phyloP scores from a whole-genome alignment of 1,140 invertebrate genomes.

The Drosophila kikkawai region DNA sequence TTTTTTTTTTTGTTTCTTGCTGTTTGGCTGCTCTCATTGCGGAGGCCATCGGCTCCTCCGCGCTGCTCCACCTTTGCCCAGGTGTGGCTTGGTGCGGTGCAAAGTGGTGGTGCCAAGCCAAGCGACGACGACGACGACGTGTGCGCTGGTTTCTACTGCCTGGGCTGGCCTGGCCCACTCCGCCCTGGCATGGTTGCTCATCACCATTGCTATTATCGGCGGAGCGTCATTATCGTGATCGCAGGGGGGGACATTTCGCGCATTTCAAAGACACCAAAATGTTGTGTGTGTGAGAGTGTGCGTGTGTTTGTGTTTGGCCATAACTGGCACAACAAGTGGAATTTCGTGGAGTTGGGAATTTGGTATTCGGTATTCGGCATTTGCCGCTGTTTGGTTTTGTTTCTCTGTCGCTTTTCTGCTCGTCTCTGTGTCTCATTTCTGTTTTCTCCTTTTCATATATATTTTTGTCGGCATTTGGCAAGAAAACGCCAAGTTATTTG shows the following conservation, averaged over 20 bases:
- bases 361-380: slow-evolving; percentile 42
- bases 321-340: slow-evolving; percentile 71
- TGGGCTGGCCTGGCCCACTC: slow-evolving; percentile 36
- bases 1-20: slow-evolving; percentile 21
- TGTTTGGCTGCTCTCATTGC: slow-evolving; percentile 68
- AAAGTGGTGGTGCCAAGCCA: slow-evolving; percentile 24
- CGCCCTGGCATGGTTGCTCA: slow-evolving; percentile 30
- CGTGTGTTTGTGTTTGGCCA: slow-evolving; percentile 53
- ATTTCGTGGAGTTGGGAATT: slow-evolving; percentile 35
- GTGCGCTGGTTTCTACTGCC: slow-evolving; percentile 44
- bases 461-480: slow-evolving; percentile 58
- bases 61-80: slow-evolving; percentile 42
- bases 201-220: slow-evolving; percentile 29
- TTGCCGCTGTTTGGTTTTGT: slow-evolving; percentile 55
- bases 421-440: slow-evolving; percentile 43
- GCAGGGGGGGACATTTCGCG: slow-evolving; percentile 66
- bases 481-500: slow-evolving; percentile 72
- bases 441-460: slow-evolving; percentile 62
- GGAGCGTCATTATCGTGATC: slow-evolving; percentile 37
- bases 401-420: slow-evolving; percentile 13
- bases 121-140: slow-evolving; percentile 28
- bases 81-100: slow-evolving; percentile 41
- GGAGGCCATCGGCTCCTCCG: slow-evolving; percentile 51
- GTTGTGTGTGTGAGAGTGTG: slow-evolving; percentile 1
- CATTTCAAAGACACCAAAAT: slow-evolving; percentile 69